phyloP scores from a whole-genome alignment of 2,113 vertebrate species.

The Balaeniceps rex region DNA sequence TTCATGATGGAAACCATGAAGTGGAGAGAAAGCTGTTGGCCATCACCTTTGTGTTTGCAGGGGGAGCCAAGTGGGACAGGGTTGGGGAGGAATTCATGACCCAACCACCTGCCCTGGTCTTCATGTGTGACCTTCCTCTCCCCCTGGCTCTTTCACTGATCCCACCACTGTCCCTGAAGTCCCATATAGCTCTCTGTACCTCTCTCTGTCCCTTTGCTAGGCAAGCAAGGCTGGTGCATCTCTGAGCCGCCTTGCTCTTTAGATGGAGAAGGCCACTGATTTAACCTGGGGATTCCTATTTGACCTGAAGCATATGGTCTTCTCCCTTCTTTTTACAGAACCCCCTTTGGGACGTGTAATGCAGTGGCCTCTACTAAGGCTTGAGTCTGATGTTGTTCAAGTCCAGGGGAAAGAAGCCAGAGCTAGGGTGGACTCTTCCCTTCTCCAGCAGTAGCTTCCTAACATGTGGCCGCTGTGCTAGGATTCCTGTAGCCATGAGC shows the following conservation, averaged over 20 bases:
- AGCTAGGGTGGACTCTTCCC: background rate
- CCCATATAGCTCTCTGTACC: background rate
- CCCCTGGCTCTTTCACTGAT: background rate
- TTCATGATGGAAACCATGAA: background rate
- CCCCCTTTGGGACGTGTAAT: background rate
- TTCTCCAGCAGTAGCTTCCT: background rate
- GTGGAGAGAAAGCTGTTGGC: background rate
- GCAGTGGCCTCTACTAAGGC: background rate
- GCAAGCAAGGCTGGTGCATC: background rate
- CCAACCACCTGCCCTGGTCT: background rate
- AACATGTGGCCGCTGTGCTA: background rate
- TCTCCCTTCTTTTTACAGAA: background rate
- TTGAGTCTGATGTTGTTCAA: background rate
- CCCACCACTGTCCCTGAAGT: background rate
- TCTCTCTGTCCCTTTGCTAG: background rate
- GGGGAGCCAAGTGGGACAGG: background rate
- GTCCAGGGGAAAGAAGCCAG: background rate
- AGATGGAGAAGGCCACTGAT: background rate
- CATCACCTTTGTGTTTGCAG: background rate
- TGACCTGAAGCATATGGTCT: background rate
- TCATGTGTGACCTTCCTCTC: background rate
- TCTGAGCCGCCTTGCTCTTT: background rate
- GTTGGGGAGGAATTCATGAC: background rate
- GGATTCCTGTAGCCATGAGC: background rate
- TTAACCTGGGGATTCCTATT: background rate